Percentiles rank a stretch among this genome's conserved stretches.
Conservation (phyloP, 64 coral and sea anemone genomes). For the Acropora tenuis region DNA sequence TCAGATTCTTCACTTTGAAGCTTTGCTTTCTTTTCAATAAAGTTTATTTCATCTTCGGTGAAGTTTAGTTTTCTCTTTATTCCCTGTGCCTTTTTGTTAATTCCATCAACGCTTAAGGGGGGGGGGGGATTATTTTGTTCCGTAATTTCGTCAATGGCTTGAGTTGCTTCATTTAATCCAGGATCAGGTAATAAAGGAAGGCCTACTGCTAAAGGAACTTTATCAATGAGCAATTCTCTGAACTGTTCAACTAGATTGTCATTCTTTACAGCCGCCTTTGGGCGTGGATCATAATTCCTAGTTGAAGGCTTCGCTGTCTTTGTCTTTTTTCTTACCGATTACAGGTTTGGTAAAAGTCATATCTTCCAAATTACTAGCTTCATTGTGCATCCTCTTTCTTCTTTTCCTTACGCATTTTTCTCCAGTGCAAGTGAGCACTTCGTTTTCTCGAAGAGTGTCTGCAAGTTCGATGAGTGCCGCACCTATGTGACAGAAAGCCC, state of each 20-base stretch:
- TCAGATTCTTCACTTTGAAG: no score
- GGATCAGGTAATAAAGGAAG: constrained; percentile 23
- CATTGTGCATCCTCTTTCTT: constrained; percentile 43
- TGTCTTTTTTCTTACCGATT: constrained; percentile 34
- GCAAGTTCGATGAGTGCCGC: constrained; percentile 26
- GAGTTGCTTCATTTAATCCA: neutral
- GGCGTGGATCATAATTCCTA: constrained; percentile 26
- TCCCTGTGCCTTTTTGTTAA: no score
- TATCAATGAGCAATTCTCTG: constrained; percentile 2
- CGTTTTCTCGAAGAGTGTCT: constrained; percentile 41
- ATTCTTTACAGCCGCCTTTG: constrained; percentile 16
- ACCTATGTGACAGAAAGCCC: constrained; percentile 49
- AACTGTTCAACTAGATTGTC: constrained; percentile 24
- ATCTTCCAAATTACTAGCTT: constrained; percentile 31
- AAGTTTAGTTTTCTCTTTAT: no score
- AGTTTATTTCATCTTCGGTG: no score
- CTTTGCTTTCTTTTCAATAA: no score
- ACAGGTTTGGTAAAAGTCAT: constrained; percentile 57
- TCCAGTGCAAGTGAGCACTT: constrained; percentile 41
- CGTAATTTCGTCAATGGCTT: neutral
- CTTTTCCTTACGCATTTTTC: constrained; percentile 44
- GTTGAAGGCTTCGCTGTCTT: constrained; percentile 37
- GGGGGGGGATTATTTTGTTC: constrained; percentile 29
- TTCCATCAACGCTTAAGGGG: no score
- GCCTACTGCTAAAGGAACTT: constrained; percentile 5